Evolutionary conservation across 2,888 invertebrate genomes (phyloP), one percentile per base, ranked within the genome.

Genomic region (Plebejus argus): DNA sequence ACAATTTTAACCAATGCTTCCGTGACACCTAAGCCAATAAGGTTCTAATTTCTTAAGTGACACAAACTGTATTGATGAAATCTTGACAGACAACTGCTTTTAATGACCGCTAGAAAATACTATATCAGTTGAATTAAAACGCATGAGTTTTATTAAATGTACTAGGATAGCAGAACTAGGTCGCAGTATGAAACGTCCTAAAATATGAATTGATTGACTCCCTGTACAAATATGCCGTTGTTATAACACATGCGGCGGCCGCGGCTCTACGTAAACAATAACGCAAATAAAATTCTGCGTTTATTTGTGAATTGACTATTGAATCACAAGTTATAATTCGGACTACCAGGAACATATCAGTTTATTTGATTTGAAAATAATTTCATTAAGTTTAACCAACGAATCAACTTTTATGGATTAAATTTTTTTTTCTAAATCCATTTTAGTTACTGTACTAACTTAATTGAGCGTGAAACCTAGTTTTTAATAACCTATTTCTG

Each of bases 271-370:
- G 45, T 39, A 45, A 72, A 72, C 45, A 45, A 45, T 45, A 45
- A 72, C 49, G 23, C 45, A 72, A 49, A 71, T 39, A 39, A 39
- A 71, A 72, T 12, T 45, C 49, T 49, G 5, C 5, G 39, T 72
- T 72, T 35, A 81, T 61, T 61, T 61, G 20, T 23, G 23, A 61
- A 61, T 61, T 61, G 61, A 61, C 23, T 61, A 61, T 61, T 61
- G 61, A 61, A 61, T 61, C 23, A 4, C 61, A 23, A 23, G 23
- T 61, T 61, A 12, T 61, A 61, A 61, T 61, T 61, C 18, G 23
- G 23, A 23, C 58, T 7, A 23, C 61, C 20, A 10, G 8, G 3
- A 61, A 61, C 23, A 20, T 0, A 20, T 6, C n/a, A 23, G 23
- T 61, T 61, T 12, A 61, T 61, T 61, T 61, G 61, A 61, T 61